Percentiles rank a stretch among this genome's conserved stretches.
phyloP scores from a whole-genome alignment of 2,888 invertebrate genomes.

The Helobdella robusta region DNA sequence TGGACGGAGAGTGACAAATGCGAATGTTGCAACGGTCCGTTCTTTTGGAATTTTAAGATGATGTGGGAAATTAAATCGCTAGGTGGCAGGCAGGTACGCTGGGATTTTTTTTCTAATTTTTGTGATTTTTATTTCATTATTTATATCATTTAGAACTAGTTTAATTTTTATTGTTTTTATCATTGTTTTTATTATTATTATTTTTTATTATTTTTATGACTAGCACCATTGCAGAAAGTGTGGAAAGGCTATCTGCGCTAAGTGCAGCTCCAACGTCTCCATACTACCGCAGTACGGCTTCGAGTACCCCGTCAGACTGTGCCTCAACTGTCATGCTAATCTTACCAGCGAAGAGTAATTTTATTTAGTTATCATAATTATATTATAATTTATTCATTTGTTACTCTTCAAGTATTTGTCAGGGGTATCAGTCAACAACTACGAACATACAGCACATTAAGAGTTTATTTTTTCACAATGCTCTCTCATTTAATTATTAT shows the following conservation, averaged over 20 bases:
- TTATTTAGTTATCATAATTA: neutral
- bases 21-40: slow-evolving; percentile 84
- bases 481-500: no score
- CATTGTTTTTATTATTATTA: neutral
- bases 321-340: slow-evolving; percentile 75
- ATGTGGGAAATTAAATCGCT: slow-evolving; percentile 96
- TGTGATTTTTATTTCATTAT: no score
- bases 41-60: slow-evolving; percentile 95
- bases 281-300: slow-evolving; percentile 92
- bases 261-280: slow-evolving; percentile 76
- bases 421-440: no score
- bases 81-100: slow-evolving; percentile 60
- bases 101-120: no score
- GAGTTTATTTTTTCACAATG: no score
- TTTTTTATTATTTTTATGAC: neutral
- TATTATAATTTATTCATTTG: neutral
- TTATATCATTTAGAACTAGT: no score
- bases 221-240: slow-evolving; percentile 61
- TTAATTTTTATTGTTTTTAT: no score
- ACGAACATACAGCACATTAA: no score
- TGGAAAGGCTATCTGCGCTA: slow-evolving; percentile 87
- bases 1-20: slow-evolving; percentile 92
- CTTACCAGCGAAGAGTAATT: slow-evolving; percentile 73
- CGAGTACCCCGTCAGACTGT: slow-evolving; percentile 91
- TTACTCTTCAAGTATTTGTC: no score